Evolutionary conservation across 2,888 invertebrate genomes (phyloP).

Genomic region (Epistrophella euchroma): DNA sequence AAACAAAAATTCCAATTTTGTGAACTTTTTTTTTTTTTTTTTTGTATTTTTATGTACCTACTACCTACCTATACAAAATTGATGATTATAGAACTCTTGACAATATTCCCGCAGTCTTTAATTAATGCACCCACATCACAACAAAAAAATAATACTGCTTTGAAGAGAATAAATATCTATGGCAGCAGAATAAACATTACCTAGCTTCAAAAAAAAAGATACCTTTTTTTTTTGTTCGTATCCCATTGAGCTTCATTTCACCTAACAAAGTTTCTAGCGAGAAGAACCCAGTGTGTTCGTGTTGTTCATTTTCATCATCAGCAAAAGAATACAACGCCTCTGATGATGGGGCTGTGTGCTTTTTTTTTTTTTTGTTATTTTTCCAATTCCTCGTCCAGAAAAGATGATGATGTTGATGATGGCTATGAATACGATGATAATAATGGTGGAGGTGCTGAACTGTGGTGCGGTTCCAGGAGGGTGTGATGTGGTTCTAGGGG

Average conservation of each 20-base stretch:
- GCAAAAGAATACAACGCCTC: slow-evolving; percentile 45
- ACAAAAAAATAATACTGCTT: slow-evolving; percentile 40
- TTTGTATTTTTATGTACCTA: too few species aligned
- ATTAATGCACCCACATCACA: slow-evolving; percentile 71
- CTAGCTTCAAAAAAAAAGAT: slow-evolving; percentile 6
- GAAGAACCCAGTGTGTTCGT: slow-evolving; percentile 15
- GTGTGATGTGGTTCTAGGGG: slow-evolving; percentile 61
- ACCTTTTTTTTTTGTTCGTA: slow-evolving; percentile 2
- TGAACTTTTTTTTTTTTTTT: slow-evolving; percentile 11
- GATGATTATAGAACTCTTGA: slow-evolving; percentile 36
- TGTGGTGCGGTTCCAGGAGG: slow-evolving; percentile 33
- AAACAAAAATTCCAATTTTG: slow-evolving; percentile 20
- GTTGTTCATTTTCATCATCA: slow-evolving; percentile 40
- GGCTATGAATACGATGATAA: slow-evolving; percentile 37
- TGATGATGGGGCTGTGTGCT: slow-evolving; percentile 32
- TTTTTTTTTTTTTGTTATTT: slow-evolving; percentile 37
- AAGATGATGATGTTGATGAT: slow-evolving; percentile 44
- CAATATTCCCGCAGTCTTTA: slow-evolving; percentile 52
- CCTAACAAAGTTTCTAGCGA: slow-evolving; percentile 32
- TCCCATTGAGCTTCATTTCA: slow-evolving; percentile 53
- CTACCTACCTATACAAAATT: slow-evolving; percentile 14
- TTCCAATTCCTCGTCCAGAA: slow-evolving; percentile 69
- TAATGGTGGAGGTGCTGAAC: slow-evolving; percentile 13
- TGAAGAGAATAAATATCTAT: slow-evolving; percentile 55
- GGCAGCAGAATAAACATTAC: slow-evolving; percentile 22